These are phyloP conservation scores for Cuniculus paca DNA, from an alignment of 2,797 vertebrate genomes.

Conservation along the genomic window DNA sequence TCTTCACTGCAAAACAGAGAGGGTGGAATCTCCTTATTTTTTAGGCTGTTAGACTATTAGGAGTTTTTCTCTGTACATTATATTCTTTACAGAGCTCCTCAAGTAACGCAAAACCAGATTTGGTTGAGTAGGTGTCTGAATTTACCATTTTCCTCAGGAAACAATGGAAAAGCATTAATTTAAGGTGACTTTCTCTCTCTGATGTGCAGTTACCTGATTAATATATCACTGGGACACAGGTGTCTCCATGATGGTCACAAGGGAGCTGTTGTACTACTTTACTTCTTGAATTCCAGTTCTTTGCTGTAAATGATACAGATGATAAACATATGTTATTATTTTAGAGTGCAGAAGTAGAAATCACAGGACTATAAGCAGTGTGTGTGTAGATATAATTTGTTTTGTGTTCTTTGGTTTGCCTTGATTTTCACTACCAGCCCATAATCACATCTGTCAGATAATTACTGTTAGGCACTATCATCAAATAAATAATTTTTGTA, in stretches of 20 bases:
- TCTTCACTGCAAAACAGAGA: not conserved
- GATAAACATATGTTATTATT: not conserved
- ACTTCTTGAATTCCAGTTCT: not conserved
- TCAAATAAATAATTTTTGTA: constrained; percentile 19
- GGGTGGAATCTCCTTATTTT: not conserved
- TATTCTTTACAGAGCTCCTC: not conserved
- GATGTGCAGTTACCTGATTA: not conserved
- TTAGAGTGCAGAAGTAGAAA: not conserved
- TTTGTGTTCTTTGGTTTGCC: constrained; percentile 4
- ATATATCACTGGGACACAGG: not conserved
- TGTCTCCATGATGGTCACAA: not conserved
- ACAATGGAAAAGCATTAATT: not conserved
- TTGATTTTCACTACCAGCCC: constrained; percentile 10
- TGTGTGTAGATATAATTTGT: not conserved
- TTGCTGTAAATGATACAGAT: not conserved
- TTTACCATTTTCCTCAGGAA: not conserved
- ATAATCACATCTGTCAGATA: constrained; percentile 35
- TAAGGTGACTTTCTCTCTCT: not conserved
- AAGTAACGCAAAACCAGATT: constrained; percentile 1
- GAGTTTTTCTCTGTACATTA: not conserved
- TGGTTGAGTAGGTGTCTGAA: not conserved
- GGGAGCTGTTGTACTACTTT: not conserved
- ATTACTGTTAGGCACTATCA: not conserved
- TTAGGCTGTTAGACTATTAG: constrained; percentile 2
- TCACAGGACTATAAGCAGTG: not conserved